Conservation (phyloP, 2,797 vertebrate species). For the Phalloptychus januarius region DNA sequence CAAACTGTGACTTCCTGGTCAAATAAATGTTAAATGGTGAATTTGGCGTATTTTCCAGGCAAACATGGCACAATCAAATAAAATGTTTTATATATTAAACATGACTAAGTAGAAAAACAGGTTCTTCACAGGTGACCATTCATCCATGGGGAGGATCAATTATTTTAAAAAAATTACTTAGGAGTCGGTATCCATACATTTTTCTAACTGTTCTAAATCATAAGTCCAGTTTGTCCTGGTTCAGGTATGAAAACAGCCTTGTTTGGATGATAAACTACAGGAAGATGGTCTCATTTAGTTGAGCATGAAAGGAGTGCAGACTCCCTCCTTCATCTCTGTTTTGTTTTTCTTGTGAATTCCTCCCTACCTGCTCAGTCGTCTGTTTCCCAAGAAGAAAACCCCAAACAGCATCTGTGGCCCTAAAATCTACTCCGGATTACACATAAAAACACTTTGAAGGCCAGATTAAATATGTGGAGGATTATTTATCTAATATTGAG, state of each 20-base stretch:
- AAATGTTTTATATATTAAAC: too few relatives aligned
- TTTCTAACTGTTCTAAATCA: slow-evolving; percentile 62
- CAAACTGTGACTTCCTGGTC: too few relatives aligned
- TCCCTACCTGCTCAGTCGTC: slow-evolving; percentile 38
- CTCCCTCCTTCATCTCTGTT: slow-evolving; percentile 38
- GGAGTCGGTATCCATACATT: slow-evolving; percentile 30
- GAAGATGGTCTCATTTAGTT: slow-evolving; percentile 48
- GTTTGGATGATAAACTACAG: slow-evolving; percentile 15
- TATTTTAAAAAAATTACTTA: neutral
- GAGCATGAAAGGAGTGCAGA: slow-evolving; percentile 48
- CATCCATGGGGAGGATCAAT: neutral
- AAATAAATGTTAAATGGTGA: too few relatives aligned
- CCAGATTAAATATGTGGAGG: slow-evolving; percentile 40
- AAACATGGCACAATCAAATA: too few relatives aligned
- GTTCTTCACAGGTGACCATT: neutral
- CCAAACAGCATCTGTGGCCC: slow-evolving; percentile 6
- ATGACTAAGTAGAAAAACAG: neutral
- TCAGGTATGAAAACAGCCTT: slow-evolving; percentile 6
- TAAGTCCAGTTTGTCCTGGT: slow-evolving; percentile 35
- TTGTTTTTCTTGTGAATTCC: slow-evolving; percentile 51
- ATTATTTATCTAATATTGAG: slow-evolving; percentile 29
- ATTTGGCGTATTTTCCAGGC: too few relatives aligned
- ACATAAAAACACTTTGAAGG: neutral
- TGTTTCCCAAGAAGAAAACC: slow-evolving; percentile 22
- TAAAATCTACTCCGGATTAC: neutral